Base-by-base conservation (phyloP, 2,113 vertebrate genomes). In the Cyanoliseus patagonus region DNA sequence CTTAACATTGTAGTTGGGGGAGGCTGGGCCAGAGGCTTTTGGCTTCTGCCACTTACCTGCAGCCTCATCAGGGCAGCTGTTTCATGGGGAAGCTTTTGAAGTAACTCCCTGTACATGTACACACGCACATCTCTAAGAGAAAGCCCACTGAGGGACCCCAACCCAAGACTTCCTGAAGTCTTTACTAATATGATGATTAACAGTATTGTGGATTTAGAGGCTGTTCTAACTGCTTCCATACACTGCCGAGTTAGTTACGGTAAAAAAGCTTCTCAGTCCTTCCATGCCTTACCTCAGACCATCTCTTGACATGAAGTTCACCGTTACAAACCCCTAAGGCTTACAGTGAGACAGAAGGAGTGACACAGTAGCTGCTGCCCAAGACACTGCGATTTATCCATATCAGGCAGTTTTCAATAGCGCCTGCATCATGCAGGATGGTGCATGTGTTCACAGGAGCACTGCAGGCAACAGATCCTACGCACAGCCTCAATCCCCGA, bases 141-240 rank as follows among this genome's bases (percentile, higher is more conserved):
- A 10, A 20, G 8, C 2, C 6, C 2, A 33, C 41, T 1, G 20
- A 1, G 5, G 10, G 46, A 9, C 7, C 10, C 31, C 23, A 41
- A 4, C 44, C 44, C 12, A 25, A 55, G 16, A 33, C 1, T 8
- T 6, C 24, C 0, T 1, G 0, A 17, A 15, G 20, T 17, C 61
- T 59, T 27, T 19, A 46, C 10, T 33, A 23, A 28, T 11, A 11
- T 0, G 11, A 9, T 23, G 19, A n/a, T 30, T 19, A 17, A 7
- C 4, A 22, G 6, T 13, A 39, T 4, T 72, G 59, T 18, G 35
- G 31, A 2, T 73, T 66, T 42, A 15, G 2, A 61, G 44, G 16
- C 33, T 57, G 37, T 72, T 28, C 31, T 27, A n/a, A 25, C 20
- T 47, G 18, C 44, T 82, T 72, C 39, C 47, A 28, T 27, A 13